phyloP scores from a whole-genome alignment of 2,113 vertebrate genomes.

The Brachypodius melanocephalos region DNA sequence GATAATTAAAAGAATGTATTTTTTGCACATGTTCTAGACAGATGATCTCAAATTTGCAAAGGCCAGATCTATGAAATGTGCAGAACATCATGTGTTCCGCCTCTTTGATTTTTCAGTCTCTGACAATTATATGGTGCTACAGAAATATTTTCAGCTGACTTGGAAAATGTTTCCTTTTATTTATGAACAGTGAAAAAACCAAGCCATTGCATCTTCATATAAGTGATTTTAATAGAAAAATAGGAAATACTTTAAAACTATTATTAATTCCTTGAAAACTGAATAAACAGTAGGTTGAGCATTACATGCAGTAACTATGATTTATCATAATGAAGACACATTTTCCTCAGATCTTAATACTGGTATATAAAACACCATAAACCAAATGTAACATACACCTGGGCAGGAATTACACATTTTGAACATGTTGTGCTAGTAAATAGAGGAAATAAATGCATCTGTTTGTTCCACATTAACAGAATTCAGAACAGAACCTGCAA shows the following conservation, averaged over 20 bases:
- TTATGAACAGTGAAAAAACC: not conserved
- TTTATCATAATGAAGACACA: not conserved
- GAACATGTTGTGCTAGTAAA: not conserved
- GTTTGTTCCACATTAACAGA: not conserved
- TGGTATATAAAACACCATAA: not conserved
- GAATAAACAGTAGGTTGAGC: not conserved
- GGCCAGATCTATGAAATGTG: not conserved
- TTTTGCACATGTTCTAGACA: not conserved
- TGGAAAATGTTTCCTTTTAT: not conserved
- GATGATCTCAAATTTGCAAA: not conserved
- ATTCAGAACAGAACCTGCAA: not conserved
- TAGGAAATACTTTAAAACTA: not conserved
- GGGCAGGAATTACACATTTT: not conserved
- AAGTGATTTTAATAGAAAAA: not conserved
- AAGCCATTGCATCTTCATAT: not conserved
- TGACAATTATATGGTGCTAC: accelerated
- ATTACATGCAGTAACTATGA: not conserved
- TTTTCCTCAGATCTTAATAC: not conserved
- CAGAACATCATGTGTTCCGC: not conserved
- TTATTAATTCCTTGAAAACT: not conserved
- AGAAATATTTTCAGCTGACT: not conserved
- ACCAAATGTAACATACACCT: not conserved
- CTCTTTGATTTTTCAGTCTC: not conserved
- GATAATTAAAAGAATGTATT: not conserved
- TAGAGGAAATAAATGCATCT: not conserved